These are phyloP conservation scores for Timema cristinae DNA, from an alignment of 2,888 invertebrate genomes.

Conservation along the genomic window DNA sequence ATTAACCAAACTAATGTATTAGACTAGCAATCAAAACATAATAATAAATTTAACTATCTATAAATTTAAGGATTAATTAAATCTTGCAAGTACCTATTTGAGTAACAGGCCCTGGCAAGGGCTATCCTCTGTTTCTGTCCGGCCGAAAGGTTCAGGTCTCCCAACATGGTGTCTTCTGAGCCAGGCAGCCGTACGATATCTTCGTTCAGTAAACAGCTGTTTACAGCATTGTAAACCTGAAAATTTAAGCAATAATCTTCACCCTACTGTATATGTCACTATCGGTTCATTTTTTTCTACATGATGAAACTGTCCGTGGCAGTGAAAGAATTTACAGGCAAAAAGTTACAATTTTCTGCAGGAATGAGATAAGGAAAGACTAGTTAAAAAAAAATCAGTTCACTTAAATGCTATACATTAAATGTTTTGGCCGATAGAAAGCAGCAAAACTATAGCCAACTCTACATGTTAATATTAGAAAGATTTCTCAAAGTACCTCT, in stretches of 20 bases:
- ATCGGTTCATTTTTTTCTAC: too few species aligned
- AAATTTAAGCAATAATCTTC: background rate
- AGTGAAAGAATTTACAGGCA: background rate
- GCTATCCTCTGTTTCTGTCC: conserved; percentile 46
- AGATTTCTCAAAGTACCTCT: too few species aligned
- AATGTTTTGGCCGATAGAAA: too few species aligned
- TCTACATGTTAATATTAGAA: too few species aligned
- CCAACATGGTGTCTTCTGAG: conserved; percentile 56
- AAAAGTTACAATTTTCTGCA: background rate
- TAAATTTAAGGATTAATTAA: too few species aligned
- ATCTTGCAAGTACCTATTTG: conserved; percentile 12
- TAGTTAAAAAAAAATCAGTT: too few species aligned
- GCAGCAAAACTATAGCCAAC: too few species aligned
- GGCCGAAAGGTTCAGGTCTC: conserved; percentile 40
- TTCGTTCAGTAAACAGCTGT: conserved; percentile 50
- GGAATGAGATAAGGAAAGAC: background rate
- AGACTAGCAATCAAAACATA: too few species aligned
- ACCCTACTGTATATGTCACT: background rate
- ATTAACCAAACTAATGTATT: too few species aligned
- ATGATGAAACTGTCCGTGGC: too few species aligned
- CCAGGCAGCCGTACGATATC: conserved; percentile 53
- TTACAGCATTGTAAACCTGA: conserved; percentile 50
- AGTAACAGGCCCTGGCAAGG: conserved; percentile 45
- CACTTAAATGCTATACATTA: too few species aligned
- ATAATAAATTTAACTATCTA: too few species aligned